Conservation (phyloP, 2,888 invertebrate genomes). For the Ptilodon capucinus region DNA sequence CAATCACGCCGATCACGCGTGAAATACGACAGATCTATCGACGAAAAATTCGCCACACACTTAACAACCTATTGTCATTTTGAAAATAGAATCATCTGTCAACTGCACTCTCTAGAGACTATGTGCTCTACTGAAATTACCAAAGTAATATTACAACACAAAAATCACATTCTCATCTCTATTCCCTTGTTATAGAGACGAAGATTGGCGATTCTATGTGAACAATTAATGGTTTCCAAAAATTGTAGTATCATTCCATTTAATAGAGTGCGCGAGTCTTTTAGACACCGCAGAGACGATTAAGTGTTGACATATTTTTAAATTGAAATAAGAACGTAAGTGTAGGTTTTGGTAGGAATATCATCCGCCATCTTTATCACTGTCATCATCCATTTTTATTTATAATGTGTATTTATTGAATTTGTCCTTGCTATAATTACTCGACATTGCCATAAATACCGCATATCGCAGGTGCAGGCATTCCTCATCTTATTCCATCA, state of each 20-base stretch:
- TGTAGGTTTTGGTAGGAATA: no score
- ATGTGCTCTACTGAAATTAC: conserved; percentile 13
- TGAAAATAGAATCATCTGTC: conserved; percentile 32
- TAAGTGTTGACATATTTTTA: conserved; percentile 19
- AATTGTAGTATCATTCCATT: conserved; percentile 40
- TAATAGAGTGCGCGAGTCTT: conserved; percentile 32
- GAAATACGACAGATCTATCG: conserved; percentile 22
- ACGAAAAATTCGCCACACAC: conserved; percentile 22
- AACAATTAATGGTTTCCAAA: conserved; percentile 5
- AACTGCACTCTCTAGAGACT: conserved; percentile 18
- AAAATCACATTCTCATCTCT: background rate
- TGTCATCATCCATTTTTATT: no score
- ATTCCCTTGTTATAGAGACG: conserved; percentile 5
- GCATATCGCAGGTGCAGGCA: no score
- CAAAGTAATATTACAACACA: background rate
- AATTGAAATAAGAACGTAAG: background rate
- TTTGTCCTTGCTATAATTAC: no score
- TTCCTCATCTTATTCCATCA: no score
- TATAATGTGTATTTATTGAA: no score
- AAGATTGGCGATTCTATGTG: conserved; percentile 1
- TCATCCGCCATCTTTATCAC: no score
- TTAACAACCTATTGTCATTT: conserved; percentile 25
- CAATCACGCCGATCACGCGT: conserved; percentile 24
- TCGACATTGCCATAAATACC: no score
- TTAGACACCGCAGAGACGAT: conserved; percentile 18